Percentiles rank a stretch among this genome's conserved stretches.
These are phyloP conservation scores for Ahaetulla prasina DNA, from an alignment of 2,113 vertebrate species.

Conservation along the genomic window DNA sequence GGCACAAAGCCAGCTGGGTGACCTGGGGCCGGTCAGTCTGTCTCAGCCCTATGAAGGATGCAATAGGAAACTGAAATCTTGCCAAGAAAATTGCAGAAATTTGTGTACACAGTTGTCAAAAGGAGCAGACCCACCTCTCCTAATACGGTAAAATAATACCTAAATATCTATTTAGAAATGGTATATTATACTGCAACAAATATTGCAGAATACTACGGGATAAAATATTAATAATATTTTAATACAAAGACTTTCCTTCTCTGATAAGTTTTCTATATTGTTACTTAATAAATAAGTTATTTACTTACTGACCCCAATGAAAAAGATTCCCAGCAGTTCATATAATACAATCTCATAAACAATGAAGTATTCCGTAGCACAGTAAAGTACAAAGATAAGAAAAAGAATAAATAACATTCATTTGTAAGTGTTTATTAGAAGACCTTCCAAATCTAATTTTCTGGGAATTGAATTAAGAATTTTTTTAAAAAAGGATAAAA, in stretches of 20 bases:
- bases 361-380: not conserved
- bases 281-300: not conserved
- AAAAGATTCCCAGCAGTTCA: not conserved
- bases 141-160: constrained; percentile 34
- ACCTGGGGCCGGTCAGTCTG: not conserved
- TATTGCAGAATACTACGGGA: constrained; percentile 10
- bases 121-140: not conserved
- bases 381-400: not conserved
- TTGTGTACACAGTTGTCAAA: not conserved
- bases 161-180: constrained; percentile 25
- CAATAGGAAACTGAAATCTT: not conserved
- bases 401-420: not conserved
- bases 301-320: not conserved
- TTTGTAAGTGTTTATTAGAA: constrained; percentile 5
- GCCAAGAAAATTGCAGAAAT: not conserved
- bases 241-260: not conserved
- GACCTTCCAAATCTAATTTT: constrained; percentile 6
- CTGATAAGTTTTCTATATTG: not conserved
- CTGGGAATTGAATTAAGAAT: constrained; percentile 14
- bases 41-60: not conserved
- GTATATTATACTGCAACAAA: not conserved
- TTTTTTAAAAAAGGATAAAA: not conserved
- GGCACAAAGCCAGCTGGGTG: not conserved
- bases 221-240: constrained; percentile 3
- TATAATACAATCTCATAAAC: not conserved